Conservation (phyloP, 2,797 vertebrate species). For the Phoebastria nigripes region DNA sequence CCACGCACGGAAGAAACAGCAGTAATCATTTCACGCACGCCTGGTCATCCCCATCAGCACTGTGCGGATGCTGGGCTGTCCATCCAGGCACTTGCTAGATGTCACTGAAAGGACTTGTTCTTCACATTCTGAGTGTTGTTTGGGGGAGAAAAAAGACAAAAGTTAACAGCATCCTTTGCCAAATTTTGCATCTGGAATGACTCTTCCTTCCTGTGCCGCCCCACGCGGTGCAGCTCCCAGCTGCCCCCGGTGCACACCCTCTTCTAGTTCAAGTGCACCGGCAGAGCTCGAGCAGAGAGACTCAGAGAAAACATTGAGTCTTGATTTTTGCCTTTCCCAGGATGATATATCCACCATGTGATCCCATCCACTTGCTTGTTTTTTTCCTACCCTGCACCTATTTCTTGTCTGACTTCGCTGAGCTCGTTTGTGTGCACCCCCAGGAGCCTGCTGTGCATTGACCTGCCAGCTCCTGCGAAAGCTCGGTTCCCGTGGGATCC, state of each 20-base stretch:
- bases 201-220: too few relatives aligned
- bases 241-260: background rate
- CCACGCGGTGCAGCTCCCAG: rapidly evolving
- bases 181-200: background rate
- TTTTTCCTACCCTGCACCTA: background rate
- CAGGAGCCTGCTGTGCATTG: background rate
- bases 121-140: background rate
- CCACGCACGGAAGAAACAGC: rapidly evolving
- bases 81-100: background rate
- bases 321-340: background rate
- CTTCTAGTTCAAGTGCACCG: background rate
- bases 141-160: too few relatives aligned
- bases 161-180: background rate
- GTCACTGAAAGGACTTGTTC: background rate
- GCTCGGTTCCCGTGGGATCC: rapidly evolving
- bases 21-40: rapidly evolving
- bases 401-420: background rate
- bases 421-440: background rate
- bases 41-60: too few relatives aligned
- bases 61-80: rapidly evolving
- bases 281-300: background rate
- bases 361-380: background rate
- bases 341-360: background rate
- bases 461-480: rapidly evolving
- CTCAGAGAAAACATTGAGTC: background rate